Evolutionary conservation across 2,113 vertebrate species (phyloP).

Genomic region (Diadophis punctatus): DNA sequence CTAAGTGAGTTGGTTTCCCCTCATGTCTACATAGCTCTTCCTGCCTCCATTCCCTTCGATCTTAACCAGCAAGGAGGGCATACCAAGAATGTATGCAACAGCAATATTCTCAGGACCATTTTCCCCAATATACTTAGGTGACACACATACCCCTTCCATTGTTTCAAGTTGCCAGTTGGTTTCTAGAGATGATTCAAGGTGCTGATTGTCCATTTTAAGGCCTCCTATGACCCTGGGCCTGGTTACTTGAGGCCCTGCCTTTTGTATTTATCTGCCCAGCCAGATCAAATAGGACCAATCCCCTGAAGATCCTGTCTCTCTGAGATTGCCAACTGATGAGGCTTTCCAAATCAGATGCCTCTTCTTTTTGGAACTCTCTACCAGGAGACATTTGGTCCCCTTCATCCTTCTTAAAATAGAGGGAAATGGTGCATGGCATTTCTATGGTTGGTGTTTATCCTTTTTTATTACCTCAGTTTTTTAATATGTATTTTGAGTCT

Average conservation of each 20-base stretch:
- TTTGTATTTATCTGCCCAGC: background rate
- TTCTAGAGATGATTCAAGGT: background rate
- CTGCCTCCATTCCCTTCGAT: background rate
- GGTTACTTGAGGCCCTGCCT: background rate
- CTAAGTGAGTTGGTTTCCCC: background rate
- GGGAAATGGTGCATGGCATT: background rate
- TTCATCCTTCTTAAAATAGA: background rate
- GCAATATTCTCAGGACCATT: background rate
- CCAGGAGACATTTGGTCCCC: background rate
- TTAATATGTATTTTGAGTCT: background rate
- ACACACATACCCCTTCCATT: background rate
- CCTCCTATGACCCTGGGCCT: background rate
- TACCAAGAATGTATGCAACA: background rate
- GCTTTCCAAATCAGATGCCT: background rate
- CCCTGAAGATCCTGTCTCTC: background rate
- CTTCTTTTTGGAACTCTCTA: background rate
- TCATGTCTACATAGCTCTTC: background rate
- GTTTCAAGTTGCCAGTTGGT: background rate
- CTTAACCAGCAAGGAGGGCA: background rate
- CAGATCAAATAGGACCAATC: background rate
- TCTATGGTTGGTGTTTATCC: background rate
- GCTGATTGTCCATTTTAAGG: background rate
- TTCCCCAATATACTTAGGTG: background rate
- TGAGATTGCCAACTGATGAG: background rate
- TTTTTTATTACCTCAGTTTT: background rate